Evolutionary conservation across 2,113 vertebrate genomes (phyloP), one percentile per base, ranked within the genome.

Genomic region (Ginglymostoma cirratum): DNA sequence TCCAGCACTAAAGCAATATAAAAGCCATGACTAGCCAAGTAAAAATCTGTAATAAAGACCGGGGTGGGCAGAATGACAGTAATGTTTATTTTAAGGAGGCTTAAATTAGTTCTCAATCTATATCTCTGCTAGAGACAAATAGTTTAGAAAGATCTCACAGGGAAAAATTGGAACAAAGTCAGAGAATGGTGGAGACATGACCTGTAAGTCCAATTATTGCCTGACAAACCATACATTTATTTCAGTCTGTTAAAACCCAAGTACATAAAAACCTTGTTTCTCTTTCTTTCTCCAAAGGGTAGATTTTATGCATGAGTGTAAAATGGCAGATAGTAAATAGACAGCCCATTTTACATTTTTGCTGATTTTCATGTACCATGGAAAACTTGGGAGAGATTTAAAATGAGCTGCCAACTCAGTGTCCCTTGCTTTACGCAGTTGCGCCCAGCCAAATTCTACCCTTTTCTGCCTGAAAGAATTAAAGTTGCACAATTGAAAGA

Each of bases 31-130:
- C 72, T 95, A 95, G 69, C 42, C 94, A 95, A 95, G 94, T 48
- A 95, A 72, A 69, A 95, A 95, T 95, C 42, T 95, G 48, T 95
- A 95, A 95, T 95, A 95, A 95, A 76, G 38, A 34, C 69, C 19
- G 67, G 17, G 69, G 94, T 72, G 94, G 94, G 94, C 94, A 95
- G 92, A 45, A 42, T 27, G 92, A 94, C 92, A 69, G 27, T 8
- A 17, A 48, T 95, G 94, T 95, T 95, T 95, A 95, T 95, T 95
- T 95, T 95, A 95, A 95, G 94, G 69, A 95, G 94, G 69, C 94
- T 70, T 95, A 72, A 95, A 95, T 95, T 72, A 52, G 24, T 72
- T 95, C 94, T 42, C 67, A 95, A 76, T 95, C 94, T 52, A 14
- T 76, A 95, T 95, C 69, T 95, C 67, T 95, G 38, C 94, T 76